Base-by-base conservation (phyloP, 2,797 vertebrate genomes). In the Myripristis murdjan region DNA sequence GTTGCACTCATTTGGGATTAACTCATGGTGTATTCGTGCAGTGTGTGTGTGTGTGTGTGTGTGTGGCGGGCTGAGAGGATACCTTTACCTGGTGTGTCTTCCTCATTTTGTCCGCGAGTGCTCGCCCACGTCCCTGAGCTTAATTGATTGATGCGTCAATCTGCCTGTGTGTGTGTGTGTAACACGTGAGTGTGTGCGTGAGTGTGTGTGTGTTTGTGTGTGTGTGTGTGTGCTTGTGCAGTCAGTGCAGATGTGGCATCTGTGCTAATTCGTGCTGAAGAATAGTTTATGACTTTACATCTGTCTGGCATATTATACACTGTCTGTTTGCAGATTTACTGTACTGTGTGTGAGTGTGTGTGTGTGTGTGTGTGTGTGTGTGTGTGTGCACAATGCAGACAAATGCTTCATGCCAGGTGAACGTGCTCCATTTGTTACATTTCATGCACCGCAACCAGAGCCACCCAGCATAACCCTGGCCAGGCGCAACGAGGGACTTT, bases 221-320 rank as follows among this genome's bases (percentile, higher is more conserved):
- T 6, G n/a, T 12, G 22, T 31, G 23, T 16, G 5, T 33, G 28
- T 33, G 43, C 48, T 23, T 58, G 33, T 64, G 11, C n/a, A n/a
- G 20, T 7, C 6, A 43, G 37, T 49, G 43, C 14, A 26, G 59
- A 72, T 66, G 11, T 65, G 58, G 69, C 87, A 86, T 82, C 81
- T 79, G 87, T 73, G 77, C 33, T 81, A 65, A 84, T 82, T 64
- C 73, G 75, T 60, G 68, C 77, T 62, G 55, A 60, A 79, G 75
- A 66, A 62, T 54, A 76, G 52, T 69, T 82, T 62, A 64, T 75
- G 74, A 76, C 15, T 73, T 79, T 70, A 78, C 79, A 74, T 85
- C 79, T 91, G 77, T 84, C 76, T 65, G 58, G 15, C 55, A 24
- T 78, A 63, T 68, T 70, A 72, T 66, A 57, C 57, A 77, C 48